Percentiles rank a stretch among this genome's conserved stretches.
These are phyloP conservation scores for Tromatobia lineatoria DNA, from an alignment of 2,888 invertebrate genomes.

Conservation along the genomic window DNA sequence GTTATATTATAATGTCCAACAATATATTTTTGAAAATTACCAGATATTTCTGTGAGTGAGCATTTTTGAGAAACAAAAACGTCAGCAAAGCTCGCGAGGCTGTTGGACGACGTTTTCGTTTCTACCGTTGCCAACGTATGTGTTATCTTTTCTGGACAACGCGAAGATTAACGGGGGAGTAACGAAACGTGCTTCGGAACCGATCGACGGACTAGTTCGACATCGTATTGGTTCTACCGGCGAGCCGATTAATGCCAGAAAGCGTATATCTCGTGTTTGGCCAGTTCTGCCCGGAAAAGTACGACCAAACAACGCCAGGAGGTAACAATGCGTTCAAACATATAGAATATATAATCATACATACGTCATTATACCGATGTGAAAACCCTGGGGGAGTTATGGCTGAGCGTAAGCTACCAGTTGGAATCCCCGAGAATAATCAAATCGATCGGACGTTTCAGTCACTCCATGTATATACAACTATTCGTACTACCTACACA, in stretches of 20 bases:
- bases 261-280: slow-evolving; percentile 24
- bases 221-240: not conserved
- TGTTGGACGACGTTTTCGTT: not conserved
- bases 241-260: slow-evolving; percentile 22
- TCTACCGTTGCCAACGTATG: not conserved
- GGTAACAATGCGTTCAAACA: slow-evolving; percentile 58
- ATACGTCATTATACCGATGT: slow-evolving; percentile 44
- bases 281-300: slow-evolving; percentile 23
- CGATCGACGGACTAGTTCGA: not conserved
- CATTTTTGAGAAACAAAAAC: not conserved
- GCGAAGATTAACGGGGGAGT: slow-evolving; percentile 6
- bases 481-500: too few relatives aligned
- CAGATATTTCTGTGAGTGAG: too few relatives aligned
- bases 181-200: slow-evolving; percentile 1
- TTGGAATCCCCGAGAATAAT: slow-evolving; percentile 78
- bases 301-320: slow-evolving; percentile 3
- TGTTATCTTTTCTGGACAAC: not conserved
- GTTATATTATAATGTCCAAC: too few relatives aligned
- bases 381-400: slow-evolving; percentile 17
- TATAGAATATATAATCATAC: slow-evolving; percentile 37
- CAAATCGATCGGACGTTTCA: slow-evolving; percentile 67
- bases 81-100: not conserved
- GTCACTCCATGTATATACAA: slow-evolving; percentile 4
- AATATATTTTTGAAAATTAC: too few relatives aligned
- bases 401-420: slow-evolving; percentile 70